Base-by-base conservation (phyloP, 2,888 invertebrate genomes). In the Ethmia dodecea region DNA sequence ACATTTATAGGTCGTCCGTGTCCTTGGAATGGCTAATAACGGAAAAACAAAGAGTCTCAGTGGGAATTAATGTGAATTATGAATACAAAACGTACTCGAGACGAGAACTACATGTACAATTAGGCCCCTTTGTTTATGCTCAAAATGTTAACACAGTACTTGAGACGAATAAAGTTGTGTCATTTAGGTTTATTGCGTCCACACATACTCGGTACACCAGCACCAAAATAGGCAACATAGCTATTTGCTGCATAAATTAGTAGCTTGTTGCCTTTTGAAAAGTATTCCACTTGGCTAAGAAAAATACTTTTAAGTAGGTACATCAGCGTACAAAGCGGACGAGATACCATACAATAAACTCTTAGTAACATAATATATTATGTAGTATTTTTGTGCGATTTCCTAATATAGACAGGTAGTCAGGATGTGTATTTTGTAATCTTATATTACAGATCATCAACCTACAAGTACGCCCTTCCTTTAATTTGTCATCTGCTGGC, bases 21-120 rank as follows among this genome's bases (percentile, higher is more conserved):
- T 79, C 84, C 84, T 84, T 86, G 83, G 60, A 47, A 43, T 47
- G 49, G 46, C 54, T 78, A 78, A 77, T 74, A 77, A 77, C 66
- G 59, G 59, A 77, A 72, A 72, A 67, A 63, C 56, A 67, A 40
- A 76, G 60, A 59, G 56, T 61, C 69, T 69, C 67, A 63, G 58
- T 64, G 78, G 78, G 74, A 78, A 73, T 71, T 63, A 62, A 76
- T 75, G 69, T 77, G 76, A 77, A 75, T 81, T 75, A 80, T 66
- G 58, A 66, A 52, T 64, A 60, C 69, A 72, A 64, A 71, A 63
- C 60, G 60, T 50, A 33, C 36, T 36, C 42, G 42, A 39, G 55
- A 86, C 83, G 73, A 71, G 77, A 31, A 55, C 47, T 52, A 74
- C 77, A 84, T 84, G 33, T 50, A 46, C 62, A 84, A 81, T 75